A percentile compares a stretch with the other conserved stretches of the same genome.
Conservation (phyloP, 2,888 invertebrate species). For the Caenorhabditis sp. region DNA sequence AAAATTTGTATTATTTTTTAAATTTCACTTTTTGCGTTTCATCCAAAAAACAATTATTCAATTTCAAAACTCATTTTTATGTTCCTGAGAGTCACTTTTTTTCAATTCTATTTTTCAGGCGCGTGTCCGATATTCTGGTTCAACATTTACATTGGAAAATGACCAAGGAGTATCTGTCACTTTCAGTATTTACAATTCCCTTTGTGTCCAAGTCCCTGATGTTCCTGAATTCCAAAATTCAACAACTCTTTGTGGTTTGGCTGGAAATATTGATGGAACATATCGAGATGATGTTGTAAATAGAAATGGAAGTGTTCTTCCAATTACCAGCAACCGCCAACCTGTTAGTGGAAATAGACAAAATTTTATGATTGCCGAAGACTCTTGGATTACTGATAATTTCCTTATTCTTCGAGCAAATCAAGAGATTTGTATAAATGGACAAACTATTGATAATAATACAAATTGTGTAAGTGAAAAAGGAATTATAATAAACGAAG, state of each 20-base stretch:
- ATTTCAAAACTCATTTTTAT: no score
- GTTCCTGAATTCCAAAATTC: conserved; percentile 49
- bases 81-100: no score
- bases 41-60: no score
- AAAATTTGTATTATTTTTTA: no score
- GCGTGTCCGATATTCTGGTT: conserved; percentile 29
- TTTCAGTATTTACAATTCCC: conserved; percentile 35
- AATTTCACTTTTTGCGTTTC: no score
- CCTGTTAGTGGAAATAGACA: conserved; percentile 27
- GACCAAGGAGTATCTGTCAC: conserved; percentile 44
- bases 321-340: conserved; percentile 19
- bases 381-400: conserved; percentile 52
- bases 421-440: conserved; percentile 45
- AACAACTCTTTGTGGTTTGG: conserved; percentile 57
- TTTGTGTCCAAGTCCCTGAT: conserved; percentile 54
- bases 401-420: conserved; percentile 41
- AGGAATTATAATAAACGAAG: neutral
- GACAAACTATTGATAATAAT: conserved; percentile 45
- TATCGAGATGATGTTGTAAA: conserved; percentile 53
- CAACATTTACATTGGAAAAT: conserved; percentile 44
- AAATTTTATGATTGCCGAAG: conserved; percentile 33
- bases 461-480: conserved; percentile 44
- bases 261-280: conserved; percentile 58
- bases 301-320: conserved; percentile 36
- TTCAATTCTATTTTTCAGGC: no score